Conservation (phyloP, 1,140 invertebrate genomes). For the Galleria mellonella region DNA sequence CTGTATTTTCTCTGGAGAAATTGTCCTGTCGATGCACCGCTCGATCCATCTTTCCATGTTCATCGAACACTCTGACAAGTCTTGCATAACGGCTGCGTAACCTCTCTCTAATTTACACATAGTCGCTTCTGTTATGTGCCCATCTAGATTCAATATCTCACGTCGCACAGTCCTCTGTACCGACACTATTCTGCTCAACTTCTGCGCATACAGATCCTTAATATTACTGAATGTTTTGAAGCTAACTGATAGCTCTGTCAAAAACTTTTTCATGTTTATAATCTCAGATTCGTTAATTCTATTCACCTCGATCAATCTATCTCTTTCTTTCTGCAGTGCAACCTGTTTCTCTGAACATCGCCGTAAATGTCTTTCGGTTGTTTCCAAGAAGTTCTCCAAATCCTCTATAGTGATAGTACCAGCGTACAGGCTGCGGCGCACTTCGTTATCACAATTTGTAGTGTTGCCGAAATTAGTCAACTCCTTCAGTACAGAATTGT, state of each 20-base stretch:
- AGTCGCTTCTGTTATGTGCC: slow-evolving; percentile 29
- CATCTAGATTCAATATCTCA: slow-evolving; percentile 50
- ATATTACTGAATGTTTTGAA: slow-evolving; percentile 54
- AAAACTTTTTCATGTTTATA: slow-evolving; percentile 55
- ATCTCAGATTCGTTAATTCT: slow-evolving; percentile 58
- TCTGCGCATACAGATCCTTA: slow-evolving; percentile 53
- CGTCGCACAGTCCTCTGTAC: slow-evolving; percentile 52
- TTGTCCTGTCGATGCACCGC: slow-evolving; percentile 29
- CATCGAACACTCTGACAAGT: slow-evolving; percentile 47
- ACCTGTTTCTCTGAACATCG: slow-evolving; percentile 52
- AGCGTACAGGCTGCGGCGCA: slow-evolving; percentile 38
- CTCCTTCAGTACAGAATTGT: slow-evolving; percentile 54
- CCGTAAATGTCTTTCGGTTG: slow-evolving; percentile 51
- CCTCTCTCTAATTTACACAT: slow-evolving; percentile 51
- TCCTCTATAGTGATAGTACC: slow-evolving; percentile 61
- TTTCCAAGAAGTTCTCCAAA: slow-evolving; percentile 61
- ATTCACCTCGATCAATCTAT: slow-evolving; percentile 49
- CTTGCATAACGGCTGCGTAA: slow-evolving; percentile 53
- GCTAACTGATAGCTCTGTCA: slow-evolving; percentile 50
- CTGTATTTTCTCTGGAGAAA: slow-evolving; percentile 55
- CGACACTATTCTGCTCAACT: slow-evolving; percentile 44
- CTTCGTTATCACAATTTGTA: slow-evolving; percentile 36
- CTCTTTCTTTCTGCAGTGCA: slow-evolving; percentile 53
- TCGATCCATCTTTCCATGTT: slow-evolving; percentile 57
- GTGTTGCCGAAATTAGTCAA: slow-evolving; percentile 57